Base-by-base conservation (phyloP, 2,888 invertebrate species). In the Eilema griseolum region DNA sequence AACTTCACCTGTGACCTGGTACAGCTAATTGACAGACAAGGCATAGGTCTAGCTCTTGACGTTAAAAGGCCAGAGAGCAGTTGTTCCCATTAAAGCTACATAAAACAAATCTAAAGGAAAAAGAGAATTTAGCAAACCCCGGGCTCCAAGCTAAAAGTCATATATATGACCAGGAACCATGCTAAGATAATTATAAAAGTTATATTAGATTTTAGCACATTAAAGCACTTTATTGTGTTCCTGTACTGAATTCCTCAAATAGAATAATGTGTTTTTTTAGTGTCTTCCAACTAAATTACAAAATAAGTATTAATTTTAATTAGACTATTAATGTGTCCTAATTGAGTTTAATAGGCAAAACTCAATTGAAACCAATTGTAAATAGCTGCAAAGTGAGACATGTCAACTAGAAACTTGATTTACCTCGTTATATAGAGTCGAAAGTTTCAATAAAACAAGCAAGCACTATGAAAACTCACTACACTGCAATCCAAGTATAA, bases 401-500 rank as follows among this genome's bases (percentile, higher is more conserved):
- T 24, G n/a, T 26, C 3, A 72, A 57, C 63, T 62, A 73, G 24
- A 56, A 66, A 68, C 61, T 60, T 16, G 59, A 37, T 75, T 77
- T 78, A 83, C 77, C 67, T 76, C 33, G 72, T 69, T 76, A 72
- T 57, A 73, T 46, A 62, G 70, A 70, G 68, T 74, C 28, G 33
- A 70, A 75, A 79, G 77, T 79, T 80, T 78, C 79, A 76, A 77
- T 80, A 80, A 33, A 78, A 72, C 68, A 70, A 73, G 62, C 73
- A 74, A 59, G 69, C 67, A 82, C 80, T 80, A 77, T 72, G 75
- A 78, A 79, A 75, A 76, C 70, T 69, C 84, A 86, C 82, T 82
- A 85, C 89, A 89, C 87, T 86, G 88, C 88, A 88, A 88, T 88
- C 86, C 89, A 86, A 85, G 85, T 80, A 86, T 77, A 85, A 88